phyloP scores from a whole-genome alignment of 1,140 invertebrate genomes.

The Pomacea maculata region DNA sequence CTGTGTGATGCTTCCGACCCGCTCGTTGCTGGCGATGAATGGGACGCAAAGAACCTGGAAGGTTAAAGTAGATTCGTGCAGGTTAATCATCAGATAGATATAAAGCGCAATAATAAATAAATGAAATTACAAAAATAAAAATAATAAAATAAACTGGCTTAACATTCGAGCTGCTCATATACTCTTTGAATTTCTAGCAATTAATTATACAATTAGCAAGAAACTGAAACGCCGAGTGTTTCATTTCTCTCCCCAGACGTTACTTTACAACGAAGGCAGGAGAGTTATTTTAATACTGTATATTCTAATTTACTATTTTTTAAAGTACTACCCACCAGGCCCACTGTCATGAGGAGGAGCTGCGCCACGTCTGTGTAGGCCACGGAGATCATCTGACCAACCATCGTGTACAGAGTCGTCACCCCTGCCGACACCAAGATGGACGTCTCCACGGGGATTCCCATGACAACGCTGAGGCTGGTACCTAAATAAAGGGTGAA shows the following conservation, averaged over 20 bases:
- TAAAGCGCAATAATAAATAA: neutral
- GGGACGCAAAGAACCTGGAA: constrained; percentile 92
- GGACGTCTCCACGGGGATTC: constrained; percentile 47
- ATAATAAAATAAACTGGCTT: neutral
- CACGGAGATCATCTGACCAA: constrained; percentile 62
- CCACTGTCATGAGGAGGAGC: constrained; percentile 52
- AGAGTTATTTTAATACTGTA: no score
- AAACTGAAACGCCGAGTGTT: no score
- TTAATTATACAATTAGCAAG: no score
- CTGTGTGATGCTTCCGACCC: constrained; percentile 76
- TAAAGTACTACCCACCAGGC: constrained; percentile 49
- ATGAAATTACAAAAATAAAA: neutral
- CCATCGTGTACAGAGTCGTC: constrained; percentile 58
- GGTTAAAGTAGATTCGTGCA: neutral
- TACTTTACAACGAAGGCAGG: no score
- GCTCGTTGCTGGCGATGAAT: constrained; percentile 86
- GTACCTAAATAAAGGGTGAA: constrained; percentile 40
- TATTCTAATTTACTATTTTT: no score
- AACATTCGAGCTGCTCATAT: neutral
- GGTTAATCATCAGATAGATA: no score
- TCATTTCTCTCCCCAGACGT: no score
- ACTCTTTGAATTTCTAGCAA: no score
- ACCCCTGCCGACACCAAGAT: constrained; percentile 53
- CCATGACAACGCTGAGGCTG: constrained; percentile 59
- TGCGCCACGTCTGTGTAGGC: constrained; percentile 63